Evolutionary conservation across 2,888 invertebrate species (phyloP).

Genomic region (Tachina fera): DNA sequence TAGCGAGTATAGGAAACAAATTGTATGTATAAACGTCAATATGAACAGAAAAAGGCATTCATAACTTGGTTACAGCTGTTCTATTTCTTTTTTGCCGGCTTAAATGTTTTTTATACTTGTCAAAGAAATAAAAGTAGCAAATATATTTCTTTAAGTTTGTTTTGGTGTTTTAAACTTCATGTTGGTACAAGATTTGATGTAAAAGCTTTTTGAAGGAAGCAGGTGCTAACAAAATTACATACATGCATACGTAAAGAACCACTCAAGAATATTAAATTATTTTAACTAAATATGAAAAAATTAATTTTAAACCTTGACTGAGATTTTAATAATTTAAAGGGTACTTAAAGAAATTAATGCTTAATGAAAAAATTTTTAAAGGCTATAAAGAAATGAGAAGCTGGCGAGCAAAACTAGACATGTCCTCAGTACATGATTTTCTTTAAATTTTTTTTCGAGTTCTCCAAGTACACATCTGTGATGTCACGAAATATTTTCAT

Average conservation of each 20-base stretch:
- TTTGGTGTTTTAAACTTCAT: too few species aligned
- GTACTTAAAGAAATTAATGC: too few species aligned
- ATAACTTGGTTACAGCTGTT: slow-evolving; percentile 42
- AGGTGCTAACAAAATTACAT: slow-evolving; percentile 62
- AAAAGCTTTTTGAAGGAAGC: slow-evolving; percentile 62
- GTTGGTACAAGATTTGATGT: slow-evolving; percentile 10
- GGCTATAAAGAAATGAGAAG: too few species aligned
- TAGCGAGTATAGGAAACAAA: too few species aligned
- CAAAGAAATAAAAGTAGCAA: slow-evolving; percentile 35
- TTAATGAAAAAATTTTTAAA: too few species aligned
- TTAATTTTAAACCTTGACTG: not conserved
- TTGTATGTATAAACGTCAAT: not conserved
- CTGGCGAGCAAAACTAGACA: too few species aligned
- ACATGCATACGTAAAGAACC: slow-evolving; percentile 48
- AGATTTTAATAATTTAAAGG: too few species aligned
- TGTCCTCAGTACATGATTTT: too few species aligned
- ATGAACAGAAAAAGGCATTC: slow-evolving; percentile 8
- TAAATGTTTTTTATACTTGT: slow-evolving; percentile 35
- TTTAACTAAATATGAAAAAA: slow-evolving; percentile 14
- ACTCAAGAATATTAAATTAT: slow-evolving; percentile 69
- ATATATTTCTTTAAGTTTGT: not conserved
- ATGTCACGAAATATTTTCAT: too few species aligned
- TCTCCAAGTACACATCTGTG: too few species aligned
- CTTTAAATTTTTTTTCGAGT: too few species aligned
- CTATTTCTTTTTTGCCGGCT: slow-evolving; percentile 2